Conservation (phyloP, 2,797 vertebrate genomes). For the Sparidentex hasta region DNA sequence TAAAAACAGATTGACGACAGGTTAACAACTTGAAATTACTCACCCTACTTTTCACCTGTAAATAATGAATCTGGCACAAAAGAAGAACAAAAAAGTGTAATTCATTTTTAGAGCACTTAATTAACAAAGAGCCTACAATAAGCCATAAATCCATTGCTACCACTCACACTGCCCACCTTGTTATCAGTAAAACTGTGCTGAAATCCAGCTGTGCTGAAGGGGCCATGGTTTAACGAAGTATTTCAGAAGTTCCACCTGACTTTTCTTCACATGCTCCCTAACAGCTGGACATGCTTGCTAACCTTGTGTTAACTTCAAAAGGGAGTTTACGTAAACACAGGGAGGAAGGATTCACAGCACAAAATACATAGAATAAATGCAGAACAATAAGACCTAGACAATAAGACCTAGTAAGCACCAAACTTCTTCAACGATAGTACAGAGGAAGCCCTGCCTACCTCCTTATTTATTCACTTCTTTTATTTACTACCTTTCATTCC, state of each 20-base stretch:
- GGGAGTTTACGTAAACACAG: background rate
- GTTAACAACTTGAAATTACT: background rate
- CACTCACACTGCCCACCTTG: constrained; percentile 14
- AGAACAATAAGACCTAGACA: background rate
- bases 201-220: constrained; percentile 18
- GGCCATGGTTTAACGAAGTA: background rate
- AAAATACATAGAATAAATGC: background rate
- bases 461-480: background rate
- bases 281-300: constrained; percentile 10
- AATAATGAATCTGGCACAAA: background rate
- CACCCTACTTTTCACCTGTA: background rate
- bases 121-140: background rate
- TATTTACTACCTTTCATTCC: background rate
- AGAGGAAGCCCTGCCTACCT: background rate
- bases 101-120: background rate
- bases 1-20: constrained; percentile 30
- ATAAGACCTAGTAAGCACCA: background rate
- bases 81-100: too few species aligned
- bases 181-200: constrained; percentile 29
- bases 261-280: constrained; percentile 26
- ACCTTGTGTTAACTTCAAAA: background rate
- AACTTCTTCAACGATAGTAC: background rate
- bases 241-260: constrained; percentile 25
- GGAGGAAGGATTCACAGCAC: background rate
- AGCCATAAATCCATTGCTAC: constrained; percentile 6